phyloP scores from a whole-genome alignment of 1,140 invertebrate species.

The Maconellicoccus hirsutus region DNA sequence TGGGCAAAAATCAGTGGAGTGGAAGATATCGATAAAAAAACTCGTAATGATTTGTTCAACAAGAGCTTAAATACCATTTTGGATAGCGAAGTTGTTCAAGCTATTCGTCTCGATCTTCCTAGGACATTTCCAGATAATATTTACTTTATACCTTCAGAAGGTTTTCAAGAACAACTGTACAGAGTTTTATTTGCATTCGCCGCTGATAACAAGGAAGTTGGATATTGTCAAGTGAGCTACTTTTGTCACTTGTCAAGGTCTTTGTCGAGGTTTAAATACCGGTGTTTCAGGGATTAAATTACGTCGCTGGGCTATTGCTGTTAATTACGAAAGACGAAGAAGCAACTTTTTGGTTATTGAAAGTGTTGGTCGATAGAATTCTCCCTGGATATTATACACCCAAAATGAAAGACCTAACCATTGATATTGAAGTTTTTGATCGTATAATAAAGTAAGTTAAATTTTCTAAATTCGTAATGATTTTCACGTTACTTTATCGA shows the following conservation, averaged over 20 bases:
- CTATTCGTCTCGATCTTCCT: slow-evolving; percentile 71
- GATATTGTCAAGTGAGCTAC: slow-evolving; percentile 68
- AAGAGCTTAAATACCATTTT: slow-evolving; percentile 40
- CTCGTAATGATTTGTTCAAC: slow-evolving; percentile 29
- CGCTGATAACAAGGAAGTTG: slow-evolving; percentile 70
- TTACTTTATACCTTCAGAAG: slow-evolving; percentile 63
- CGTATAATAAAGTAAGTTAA: slow-evolving; percentile 55
- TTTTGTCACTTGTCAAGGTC: background rate
- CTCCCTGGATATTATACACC: slow-evolving; percentile 78
- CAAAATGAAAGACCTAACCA: slow-evolving; percentile 75
- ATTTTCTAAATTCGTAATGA: background rate
- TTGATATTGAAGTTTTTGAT: slow-evolving; percentile 75
- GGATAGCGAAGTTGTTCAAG: slow-evolving; percentile 47
- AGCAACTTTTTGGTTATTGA: slow-evolving; percentile 80
- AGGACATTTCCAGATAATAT: slow-evolving; percentile 91
- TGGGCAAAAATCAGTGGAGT: slow-evolving; percentile 78
- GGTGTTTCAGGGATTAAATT: slow-evolving; percentile 63
- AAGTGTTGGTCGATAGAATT: slow-evolving; percentile 72
- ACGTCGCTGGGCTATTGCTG: slow-evolving; percentile 75
- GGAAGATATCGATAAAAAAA: slow-evolving; percentile 49
- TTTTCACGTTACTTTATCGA: too few species aligned
- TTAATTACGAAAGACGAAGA: slow-evolving; percentile 80
- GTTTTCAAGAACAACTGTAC: slow-evolving; percentile 60
- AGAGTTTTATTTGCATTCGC: slow-evolving; percentile 82
- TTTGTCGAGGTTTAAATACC: background rate